Evolutionary conservation across 2,888 invertebrate species (phyloP).

Genomic region (Strigamia crassipes): DNA sequence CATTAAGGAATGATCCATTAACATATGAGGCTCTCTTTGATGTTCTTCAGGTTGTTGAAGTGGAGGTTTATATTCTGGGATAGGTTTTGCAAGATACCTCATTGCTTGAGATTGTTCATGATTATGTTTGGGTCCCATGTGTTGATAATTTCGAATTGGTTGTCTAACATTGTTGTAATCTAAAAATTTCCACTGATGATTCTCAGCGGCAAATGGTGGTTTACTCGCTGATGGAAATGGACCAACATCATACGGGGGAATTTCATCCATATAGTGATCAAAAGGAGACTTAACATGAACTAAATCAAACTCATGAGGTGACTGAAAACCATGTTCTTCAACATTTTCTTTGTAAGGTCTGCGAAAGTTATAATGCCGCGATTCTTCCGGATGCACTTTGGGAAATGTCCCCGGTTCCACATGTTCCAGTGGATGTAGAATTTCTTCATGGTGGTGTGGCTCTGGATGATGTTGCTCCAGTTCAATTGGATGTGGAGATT

Average conservation of each 20-base stretch:
- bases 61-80: not conserved
- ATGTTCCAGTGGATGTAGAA: not conserved
- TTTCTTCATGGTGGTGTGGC: not conserved
- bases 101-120: not conserved
- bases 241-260: not conserved
- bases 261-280: not conserved
- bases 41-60: not conserved
- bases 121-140: not conserved
- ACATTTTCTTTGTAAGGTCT: not conserved
- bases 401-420: not conserved
- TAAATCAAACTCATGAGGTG: not conserved
- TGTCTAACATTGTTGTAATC: not conserved
- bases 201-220: not conserved
- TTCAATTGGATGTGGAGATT: not conserved
- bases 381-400: not conserved
- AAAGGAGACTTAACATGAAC: not conserved
- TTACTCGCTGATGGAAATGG: not conserved
- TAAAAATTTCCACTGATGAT: not conserved
- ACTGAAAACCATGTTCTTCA: too few relatives aligned
- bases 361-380: not conserved
- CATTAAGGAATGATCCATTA: too few relatives aligned
- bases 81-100: not conserved
- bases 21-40: not conserved
- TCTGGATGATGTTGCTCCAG: not conserved
- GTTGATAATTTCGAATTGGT: not conserved